Evolutionary conservation across 2,113 vertebrate genomes (phyloP), one percentile per base, ranked within the genome.

Genomic region (Lampris megalopsis): DNA sequence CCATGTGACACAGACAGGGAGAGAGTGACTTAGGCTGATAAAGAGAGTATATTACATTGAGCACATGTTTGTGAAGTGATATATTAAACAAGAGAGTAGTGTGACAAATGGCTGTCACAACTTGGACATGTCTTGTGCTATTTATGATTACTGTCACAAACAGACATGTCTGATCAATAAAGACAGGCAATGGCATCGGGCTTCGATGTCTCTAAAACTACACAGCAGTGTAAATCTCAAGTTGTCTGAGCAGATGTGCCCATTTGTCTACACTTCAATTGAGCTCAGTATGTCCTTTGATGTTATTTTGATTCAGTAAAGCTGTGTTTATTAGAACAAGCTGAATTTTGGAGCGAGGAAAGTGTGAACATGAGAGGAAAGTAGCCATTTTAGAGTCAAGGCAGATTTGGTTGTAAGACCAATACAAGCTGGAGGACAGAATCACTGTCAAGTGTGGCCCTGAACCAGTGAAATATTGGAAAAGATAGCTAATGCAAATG

Each of bases 61-160:
- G 42, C 75, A 63, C 58, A 56, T 9, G 61, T 78, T 73, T 74
- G n/a, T 62, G 58, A 36, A 64, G 48, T 56, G 52, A 83, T 62
- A 61, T 45, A 75, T 73, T 43, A 70, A 62, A 73, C 11, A 38
- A 50, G n/a, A 58, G 48, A 41, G 47, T 2, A 50, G 38, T n/a
- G 10, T 75, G 47, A 70, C 71, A 66, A 2, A 59, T 7, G 8
- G 42, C 59, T 58, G 57, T 70, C n/a, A 61, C 50, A 73, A 60
- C 40, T 67, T 49, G 9, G 53, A 71, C 67, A 41, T 42, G 49
- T 52, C 43, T 67, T 6, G 24, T 13, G 40, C 36, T 56, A 9
- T 72, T 75, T 70, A 65, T 79, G 60, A 60, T 60, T 13, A 37
- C 24, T 37, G 38, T 67, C 48, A 52, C 6, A 49, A 38, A 41